Evolutionary conservation across 2,888 invertebrate species (phyloP).

Genomic region (Fragum sueziense): DNA sequence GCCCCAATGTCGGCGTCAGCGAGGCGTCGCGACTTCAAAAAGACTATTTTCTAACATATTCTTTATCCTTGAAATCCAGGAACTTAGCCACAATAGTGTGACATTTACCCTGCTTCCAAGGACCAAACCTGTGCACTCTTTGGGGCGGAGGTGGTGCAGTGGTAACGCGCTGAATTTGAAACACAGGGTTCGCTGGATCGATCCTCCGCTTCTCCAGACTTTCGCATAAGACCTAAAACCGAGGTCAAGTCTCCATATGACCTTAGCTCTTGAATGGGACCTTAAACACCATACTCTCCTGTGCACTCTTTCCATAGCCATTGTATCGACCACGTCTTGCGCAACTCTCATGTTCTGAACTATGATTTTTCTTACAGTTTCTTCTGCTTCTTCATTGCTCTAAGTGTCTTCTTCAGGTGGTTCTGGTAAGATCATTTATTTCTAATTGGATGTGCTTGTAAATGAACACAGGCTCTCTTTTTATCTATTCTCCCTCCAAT

Average conservation of each 20-base stretch:
- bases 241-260: too few relatives aligned
- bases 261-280: too few relatives aligned
- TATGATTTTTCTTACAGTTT: conserved; percentile 11
- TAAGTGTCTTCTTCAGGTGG: conserved; percentile 8
- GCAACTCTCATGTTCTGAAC: conserved; percentile 20
- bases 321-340: not conserved
- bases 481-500: conserved; percentile 20
- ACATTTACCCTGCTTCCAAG: conserved; percentile 1
- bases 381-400: not conserved
- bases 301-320: conserved; percentile 30
- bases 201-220: too few relatives aligned
- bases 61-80: conserved; percentile 21
- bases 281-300: too few relatives aligned
- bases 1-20: too few relatives aligned
- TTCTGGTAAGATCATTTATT: conserved; percentile 11
- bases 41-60: conserved; percentile 24
- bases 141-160: too few relatives aligned
- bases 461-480: conserved; percentile 19
- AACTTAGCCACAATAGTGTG: conserved; percentile 36
- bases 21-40: too few relatives aligned
- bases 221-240: too few relatives aligned
- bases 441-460: conserved; percentile 35
- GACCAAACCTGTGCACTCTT: conserved; percentile 38
- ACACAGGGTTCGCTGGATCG: too few relatives aligned
- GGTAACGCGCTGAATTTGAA: too few relatives aligned